Percentiles rank a stretch among this genome's conserved stretches.
These are phyloP conservation scores for Ardeotis arabs DNA, from an alignment of 2,113 vertebrate species.

Conservation along the genomic window DNA sequence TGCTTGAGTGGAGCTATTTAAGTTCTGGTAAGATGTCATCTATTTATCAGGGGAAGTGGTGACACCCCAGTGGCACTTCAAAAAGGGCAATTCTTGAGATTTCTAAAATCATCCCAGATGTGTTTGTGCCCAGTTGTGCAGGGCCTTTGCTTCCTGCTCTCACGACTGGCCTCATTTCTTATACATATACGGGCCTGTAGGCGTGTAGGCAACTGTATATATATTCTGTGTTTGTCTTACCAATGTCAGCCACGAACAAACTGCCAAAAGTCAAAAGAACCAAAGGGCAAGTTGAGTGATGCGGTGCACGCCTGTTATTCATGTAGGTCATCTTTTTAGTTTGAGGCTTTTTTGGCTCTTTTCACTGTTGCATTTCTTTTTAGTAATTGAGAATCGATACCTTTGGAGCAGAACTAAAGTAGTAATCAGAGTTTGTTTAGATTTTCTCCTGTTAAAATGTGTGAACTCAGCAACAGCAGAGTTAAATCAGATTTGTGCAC, in stretches of 20 bases:
- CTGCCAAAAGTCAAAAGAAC: not conserved
- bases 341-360: not conserved
- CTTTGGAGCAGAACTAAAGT: not conserved
- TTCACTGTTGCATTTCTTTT: not conserved
- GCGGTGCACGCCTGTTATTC: not conserved
- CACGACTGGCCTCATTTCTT: not conserved
- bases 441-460: not conserved
- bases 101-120: not conserved
- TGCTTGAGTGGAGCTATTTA: conserved; percentile 23
- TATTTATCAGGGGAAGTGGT: conserved; percentile 7
- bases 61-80: not conserved
- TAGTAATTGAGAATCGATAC: not conserved
- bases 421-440: not conserved
- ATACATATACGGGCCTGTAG: not conserved
- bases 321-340: not conserved
- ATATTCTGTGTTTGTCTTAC: not conserved
- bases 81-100: not conserved
- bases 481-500: not conserved
- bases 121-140: not conserved
- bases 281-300: not conserved
- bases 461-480: not conserved
- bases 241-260: not conserved
- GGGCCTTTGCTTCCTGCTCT: not conserved
- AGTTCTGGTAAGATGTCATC: conserved; percentile 7
- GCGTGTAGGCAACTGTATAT: not conserved